These are phyloP conservation scores for Yasuhikotakia modesta DNA, from an alignment of 2,797 vertebrate species.

Conservation along the genomic window DNA sequence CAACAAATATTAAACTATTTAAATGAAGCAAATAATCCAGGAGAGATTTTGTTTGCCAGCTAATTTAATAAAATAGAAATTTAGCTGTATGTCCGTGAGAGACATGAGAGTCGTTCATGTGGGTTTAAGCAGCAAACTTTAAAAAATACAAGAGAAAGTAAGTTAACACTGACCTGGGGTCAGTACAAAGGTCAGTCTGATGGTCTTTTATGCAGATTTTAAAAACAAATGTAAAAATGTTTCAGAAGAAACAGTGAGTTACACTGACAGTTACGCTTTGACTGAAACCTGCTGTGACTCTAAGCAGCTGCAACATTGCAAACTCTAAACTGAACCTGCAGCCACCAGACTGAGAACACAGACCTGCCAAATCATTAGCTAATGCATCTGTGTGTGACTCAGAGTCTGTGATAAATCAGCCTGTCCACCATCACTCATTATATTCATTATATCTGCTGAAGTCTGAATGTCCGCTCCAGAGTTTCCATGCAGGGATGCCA, in stretches of 20 bases:
- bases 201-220: too few species aligned
- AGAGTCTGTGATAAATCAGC: constrained; percentile 37
- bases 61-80: too few species aligned
- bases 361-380: constrained; percentile 48
- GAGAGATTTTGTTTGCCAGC: too few species aligned
- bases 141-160: not conserved
- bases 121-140: not conserved
- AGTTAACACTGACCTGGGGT: not conserved
- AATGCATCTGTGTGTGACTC: constrained; percentile 41
- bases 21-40: too few species aligned
- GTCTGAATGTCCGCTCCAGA: constrained; percentile 12
- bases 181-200: not conserved
- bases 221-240: too few species aligned
- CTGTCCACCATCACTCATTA: not conserved
- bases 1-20: too few species aligned
- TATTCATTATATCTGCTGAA: constrained; percentile 28
- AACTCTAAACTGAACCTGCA: not conserved
- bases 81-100: too few species aligned
- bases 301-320: not conserved
- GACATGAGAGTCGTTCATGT: not conserved
- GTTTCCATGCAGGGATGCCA: not conserved
- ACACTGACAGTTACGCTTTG: too few species aligned
- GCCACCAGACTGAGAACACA: constrained; percentile 17
- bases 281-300: not conserved
- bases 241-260: too few species aligned